A percentile compares a stretch with the other conserved stretches of the same genome.
Evolutionary conservation across 2,113 vertebrate species (phyloP).

Genomic region (Paratilapia polleni): DNA sequence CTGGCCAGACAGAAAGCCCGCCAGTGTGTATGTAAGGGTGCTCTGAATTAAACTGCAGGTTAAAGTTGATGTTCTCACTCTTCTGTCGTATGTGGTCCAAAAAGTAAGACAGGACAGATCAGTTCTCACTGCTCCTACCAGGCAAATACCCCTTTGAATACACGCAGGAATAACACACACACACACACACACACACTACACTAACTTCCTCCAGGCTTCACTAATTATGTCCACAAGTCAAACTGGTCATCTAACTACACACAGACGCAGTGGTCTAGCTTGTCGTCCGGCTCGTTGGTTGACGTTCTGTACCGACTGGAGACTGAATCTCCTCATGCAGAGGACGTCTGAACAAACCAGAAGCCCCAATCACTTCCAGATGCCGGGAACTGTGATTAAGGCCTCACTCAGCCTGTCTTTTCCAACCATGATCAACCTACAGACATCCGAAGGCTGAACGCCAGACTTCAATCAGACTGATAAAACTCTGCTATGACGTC

Average conservation of each 20-base stretch:
- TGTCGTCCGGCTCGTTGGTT: slow-evolving; percentile 1
- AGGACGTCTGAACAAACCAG: slow-evolving; percentile 45
- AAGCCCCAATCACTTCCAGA: slow-evolving; percentile 45
- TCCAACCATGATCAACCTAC: not conserved
- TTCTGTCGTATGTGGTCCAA: too few relatives aligned
- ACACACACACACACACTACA: not conserved
- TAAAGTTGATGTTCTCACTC: too few relatives aligned
- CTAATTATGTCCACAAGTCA: not conserved
- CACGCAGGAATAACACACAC: not conserved
- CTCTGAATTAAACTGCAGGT: too few relatives aligned
- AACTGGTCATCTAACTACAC: not conserved
- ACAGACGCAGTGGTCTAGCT: not conserved
- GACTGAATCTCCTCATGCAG: slow-evolving; percentile 11
- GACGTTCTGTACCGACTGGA: not conserved
- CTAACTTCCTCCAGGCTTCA: not conserved
- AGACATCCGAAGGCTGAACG: not conserved
- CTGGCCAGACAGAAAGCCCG: too few relatives aligned
- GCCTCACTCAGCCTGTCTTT: not conserved
- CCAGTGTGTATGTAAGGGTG: too few relatives aligned
- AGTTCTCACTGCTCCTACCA: not conserved
- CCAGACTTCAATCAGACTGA: not conserved
- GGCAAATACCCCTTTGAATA: not conserved
- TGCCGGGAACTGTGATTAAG: not conserved
- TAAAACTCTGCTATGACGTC: not conserved
- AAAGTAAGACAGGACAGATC: not conserved